Evolutionary conservation across 2,113 vertebrate genomes (phyloP).

Genomic region (Sceloporus undulatus): DNA sequence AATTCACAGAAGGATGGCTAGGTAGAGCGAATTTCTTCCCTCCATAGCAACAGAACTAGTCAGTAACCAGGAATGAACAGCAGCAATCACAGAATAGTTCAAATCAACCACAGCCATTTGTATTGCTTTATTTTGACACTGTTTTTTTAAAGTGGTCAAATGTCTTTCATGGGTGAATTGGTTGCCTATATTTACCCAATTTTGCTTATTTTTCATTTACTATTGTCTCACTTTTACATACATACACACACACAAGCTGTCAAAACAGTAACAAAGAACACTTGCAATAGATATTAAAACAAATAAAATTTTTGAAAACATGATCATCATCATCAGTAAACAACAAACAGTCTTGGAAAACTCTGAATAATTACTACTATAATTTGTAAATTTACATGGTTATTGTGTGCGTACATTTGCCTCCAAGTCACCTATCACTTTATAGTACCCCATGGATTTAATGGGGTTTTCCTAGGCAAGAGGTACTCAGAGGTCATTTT

Average conservation of each 20-base stretch:
- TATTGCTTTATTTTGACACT: not conserved
- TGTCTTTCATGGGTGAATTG: not conserved
- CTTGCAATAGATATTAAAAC: too few species aligned
- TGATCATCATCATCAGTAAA: too few species aligned
- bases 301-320: too few species aligned
- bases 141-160: not conserved
- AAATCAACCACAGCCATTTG: not conserved
- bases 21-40: not conserved
- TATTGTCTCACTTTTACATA: too few species aligned
- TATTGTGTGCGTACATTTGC: not conserved
- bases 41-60: not conserved
- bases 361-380: constrained; percentile 6
- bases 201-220: not conserved
- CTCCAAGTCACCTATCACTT: too few species aligned
- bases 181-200: not conserved
- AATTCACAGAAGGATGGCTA: not conserved
- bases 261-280: too few species aligned
- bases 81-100: constrained; percentile 8
- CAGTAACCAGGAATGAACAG: not conserved
- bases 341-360: not conserved
- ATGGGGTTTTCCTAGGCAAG: too few species aligned
- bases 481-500: too few species aligned
- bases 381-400: not conserved
- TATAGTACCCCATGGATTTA: too few species aligned
- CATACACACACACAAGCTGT: too few species aligned